These are phyloP conservation scores for Drosophila albomicans DNA, from an alignment of 1,140 invertebrate species.

Conservation along the genomic window DNA sequence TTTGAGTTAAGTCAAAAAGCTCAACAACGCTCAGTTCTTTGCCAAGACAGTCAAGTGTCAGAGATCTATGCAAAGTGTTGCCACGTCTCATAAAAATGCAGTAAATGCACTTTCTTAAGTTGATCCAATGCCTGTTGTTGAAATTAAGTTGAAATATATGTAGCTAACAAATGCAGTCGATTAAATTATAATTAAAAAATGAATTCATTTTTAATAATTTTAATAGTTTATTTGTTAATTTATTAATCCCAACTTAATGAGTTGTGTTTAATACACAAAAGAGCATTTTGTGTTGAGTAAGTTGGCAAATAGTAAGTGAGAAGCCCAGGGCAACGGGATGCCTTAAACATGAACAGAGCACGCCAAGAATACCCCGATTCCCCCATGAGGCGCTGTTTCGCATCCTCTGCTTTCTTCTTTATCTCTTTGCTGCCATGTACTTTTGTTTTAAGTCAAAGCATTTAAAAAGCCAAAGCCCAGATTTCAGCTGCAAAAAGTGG, in stretches of 20 bases:
- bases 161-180: no score
- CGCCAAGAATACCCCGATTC: background rate
- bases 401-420: background rate
- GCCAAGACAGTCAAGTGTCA: background rate
- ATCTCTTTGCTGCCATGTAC: conserved; percentile 29
- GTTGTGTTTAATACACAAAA: conserved; percentile 2
- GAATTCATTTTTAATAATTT: no score
- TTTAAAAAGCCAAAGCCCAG: conserved; percentile 51
- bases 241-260: no score
- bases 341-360: conserved; percentile 35
- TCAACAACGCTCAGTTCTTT: background rate
- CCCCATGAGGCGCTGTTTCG: background rate
- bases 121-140: background rate
- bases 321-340: conserved; percentile 30
- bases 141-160: background rate
- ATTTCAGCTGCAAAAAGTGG: conserved; percentile 29
- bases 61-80: background rate
- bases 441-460: conserved; percentile 42
- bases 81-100: background rate
- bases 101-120: background rate
- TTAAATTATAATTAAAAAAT: no score
- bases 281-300: conserved; percentile 61
- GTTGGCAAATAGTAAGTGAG: conserved; percentile 63
- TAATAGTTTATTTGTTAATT: no score
- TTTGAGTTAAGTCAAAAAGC: background rate